Percentiles rank a stretch among this genome's conserved stretches.
Conservation (phyloP, 2,888 invertebrate genomes). For the Dryomyza anilis region DNA sequence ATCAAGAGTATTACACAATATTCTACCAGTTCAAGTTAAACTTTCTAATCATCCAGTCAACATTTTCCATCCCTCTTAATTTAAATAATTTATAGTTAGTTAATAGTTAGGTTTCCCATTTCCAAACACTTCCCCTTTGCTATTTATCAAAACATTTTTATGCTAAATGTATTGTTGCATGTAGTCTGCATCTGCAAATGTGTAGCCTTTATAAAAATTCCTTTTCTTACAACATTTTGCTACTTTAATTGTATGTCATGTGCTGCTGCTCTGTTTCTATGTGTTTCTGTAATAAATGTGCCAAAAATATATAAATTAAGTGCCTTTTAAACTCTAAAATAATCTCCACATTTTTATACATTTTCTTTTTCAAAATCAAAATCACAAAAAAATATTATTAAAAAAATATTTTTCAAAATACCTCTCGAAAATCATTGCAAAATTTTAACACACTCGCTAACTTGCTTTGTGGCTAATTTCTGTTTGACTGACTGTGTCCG, state of each 20-base stretch:
- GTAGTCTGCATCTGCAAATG: not conserved
- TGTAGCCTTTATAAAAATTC: not conserved
- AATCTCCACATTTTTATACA: conserved; percentile 6
- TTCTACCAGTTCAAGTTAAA: too few relatives aligned
- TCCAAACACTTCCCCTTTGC: too few relatives aligned
- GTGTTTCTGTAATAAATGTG: conserved; percentile 37
- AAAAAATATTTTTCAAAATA: not conserved
- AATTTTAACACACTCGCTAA: conserved; percentile 13
- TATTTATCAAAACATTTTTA: too few relatives aligned
- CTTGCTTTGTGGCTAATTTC: conserved; percentile 17
- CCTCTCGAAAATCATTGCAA: not conserved
- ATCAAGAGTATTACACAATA: too few relatives aligned
- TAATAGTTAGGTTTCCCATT: too few relatives aligned
- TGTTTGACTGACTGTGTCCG: not conserved
- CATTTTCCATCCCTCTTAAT: too few relatives aligned
- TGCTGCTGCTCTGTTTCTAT: too few relatives aligned
- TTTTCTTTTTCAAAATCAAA: conserved; percentile 19
- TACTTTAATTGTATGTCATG: conserved; percentile 30
- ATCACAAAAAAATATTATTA: not conserved
- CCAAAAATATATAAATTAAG: conserved; percentile 14
- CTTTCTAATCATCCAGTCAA: too few relatives aligned
- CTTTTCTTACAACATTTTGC: conserved; percentile 27
- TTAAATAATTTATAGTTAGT: too few relatives aligned
- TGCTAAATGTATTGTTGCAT: conserved; percentile 7
- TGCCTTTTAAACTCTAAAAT: conserved; percentile 5